These are phyloP conservation scores for Parnassius glacialis DNA, from an alignment of 2,888 invertebrate species.

Conservation along the genomic window DNA sequence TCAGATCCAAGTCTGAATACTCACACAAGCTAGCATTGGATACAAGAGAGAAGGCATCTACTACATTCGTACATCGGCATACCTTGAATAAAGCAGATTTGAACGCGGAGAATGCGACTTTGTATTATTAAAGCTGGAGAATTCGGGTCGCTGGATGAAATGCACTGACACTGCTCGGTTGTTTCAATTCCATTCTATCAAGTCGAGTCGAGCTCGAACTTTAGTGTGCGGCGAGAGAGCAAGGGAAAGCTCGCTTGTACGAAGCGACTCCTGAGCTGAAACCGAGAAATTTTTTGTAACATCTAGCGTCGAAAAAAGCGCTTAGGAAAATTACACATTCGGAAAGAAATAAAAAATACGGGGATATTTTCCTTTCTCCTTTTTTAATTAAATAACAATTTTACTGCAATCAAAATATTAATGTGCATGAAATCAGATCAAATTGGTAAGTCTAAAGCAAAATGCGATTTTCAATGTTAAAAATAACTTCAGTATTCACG, in stretches of 20 bases:
- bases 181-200: constrained; percentile 45
- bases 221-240: constrained; percentile 54
- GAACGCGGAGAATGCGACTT: constrained; percentile 34
- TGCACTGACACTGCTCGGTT: constrained; percentile 40
- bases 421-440: constrained; percentile 40
- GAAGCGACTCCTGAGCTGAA: constrained; percentile 22
- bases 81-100: constrained; percentile 29
- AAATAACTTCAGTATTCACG: constrained; percentile 17
- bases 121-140: constrained; percentile 37
- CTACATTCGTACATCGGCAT: constrained; percentile 21
- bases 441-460: constrained; percentile 46
- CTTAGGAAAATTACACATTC: neutral
- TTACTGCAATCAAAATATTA: constrained; percentile 5
- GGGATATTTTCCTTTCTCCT: no score
- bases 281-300: neutral
- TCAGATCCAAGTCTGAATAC: no score
- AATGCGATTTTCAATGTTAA: constrained; percentile 32
- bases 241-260: constrained; percentile 44
- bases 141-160: constrained; percentile 40
- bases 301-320: no score
- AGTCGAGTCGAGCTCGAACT: constrained; percentile 31
- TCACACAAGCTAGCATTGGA: constrained; percentile 13
- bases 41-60: constrained; percentile 5
- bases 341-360: no score
- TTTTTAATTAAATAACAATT: neutral